A percentile compares a stretch with the other conserved stretches of the same genome.
Evolutionary conservation across 2,888 invertebrate genomes (phyloP).

Genomic region (Priocnemis perturbator): DNA sequence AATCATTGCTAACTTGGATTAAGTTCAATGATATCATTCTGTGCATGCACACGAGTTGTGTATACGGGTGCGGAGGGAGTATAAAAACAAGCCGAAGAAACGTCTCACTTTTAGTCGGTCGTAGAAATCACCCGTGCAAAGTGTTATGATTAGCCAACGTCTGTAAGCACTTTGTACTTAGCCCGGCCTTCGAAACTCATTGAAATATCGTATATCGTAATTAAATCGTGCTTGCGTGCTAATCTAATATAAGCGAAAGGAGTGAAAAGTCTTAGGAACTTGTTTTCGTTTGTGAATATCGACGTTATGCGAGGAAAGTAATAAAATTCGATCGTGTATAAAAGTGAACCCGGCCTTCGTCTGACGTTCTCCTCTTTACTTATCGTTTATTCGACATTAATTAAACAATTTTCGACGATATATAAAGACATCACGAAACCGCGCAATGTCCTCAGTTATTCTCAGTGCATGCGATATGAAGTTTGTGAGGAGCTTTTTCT

Average conservation of each 20-base stretch:
- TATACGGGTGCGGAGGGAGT: not conserved
- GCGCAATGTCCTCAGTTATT: constrained; percentile 38
- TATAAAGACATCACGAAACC: too few species aligned
- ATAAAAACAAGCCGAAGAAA: not conserved
- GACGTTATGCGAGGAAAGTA: not conserved
- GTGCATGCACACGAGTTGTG: too few species aligned
- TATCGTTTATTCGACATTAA: too few species aligned
- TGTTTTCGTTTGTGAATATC: not conserved
- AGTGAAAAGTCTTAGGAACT: not conserved
- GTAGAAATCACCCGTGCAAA: not conserved
- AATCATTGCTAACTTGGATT: constrained; percentile 9
- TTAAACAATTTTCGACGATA: too few species aligned
- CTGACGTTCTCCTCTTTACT: too few species aligned
- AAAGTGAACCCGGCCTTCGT: too few species aligned
- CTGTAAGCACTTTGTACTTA: too few species aligned
- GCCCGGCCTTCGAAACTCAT: too few species aligned
- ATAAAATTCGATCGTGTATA: not conserved
- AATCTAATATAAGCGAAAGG: too few species aligned
- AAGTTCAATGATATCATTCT: not conserved
- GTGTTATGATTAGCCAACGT: not conserved
- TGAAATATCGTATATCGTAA: too few species aligned
- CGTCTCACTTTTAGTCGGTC: constrained; percentile 4
- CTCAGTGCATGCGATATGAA: constrained; percentile 41
- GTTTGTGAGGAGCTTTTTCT: constrained; percentile 49
- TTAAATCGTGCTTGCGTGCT: too few species aligned